Evolutionary conservation across 2,888 invertebrate genomes (phyloP), one percentile per base, ranked within the genome.

Genomic region (Biston stratarius): DNA sequence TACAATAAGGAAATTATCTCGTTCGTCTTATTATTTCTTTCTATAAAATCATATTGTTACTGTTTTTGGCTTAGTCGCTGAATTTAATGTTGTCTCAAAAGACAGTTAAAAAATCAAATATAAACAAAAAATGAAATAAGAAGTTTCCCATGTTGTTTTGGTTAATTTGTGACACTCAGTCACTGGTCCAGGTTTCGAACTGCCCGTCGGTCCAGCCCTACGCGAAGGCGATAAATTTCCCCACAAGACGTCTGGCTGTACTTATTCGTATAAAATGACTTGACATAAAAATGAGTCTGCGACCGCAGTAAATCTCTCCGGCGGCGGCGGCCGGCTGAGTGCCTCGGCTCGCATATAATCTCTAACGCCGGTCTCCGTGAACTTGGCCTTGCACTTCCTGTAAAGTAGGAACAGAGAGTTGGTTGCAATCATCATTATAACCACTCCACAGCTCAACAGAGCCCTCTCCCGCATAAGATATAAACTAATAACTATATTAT

Each of bases 261-360:
- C 55, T 55, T 53, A 53, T 53, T 52, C 66, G 57, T 61, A 65
- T 72, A 64, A 69, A 67, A 69, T 69, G 67, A 61, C 59, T 69
- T 62, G 67, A 69, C 69, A 71, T 71, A 71, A 71, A 68, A 69
- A 59, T 56, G 58, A 56, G 67, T 66, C 67, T 68, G 70, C 49
- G 67, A 57, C 66, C 64, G 70, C 61, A 68, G 67, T 72, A 70
- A 72, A 72, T 70, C 69, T 67, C 70, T 24, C 24, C 24, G 24
- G 24, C 24, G 24, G 24, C 24, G 24, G n/a, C 64, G 59, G 58
- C 61, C 62, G 61, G 62, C 63, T 68, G 62, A 70, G 66, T 68
- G 72, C 66, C 64, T 44, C 59, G 52, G 59, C 60, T 69, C 65
- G 47, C 56, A 71, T 71, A 64, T 71, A 68, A 71, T 55, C n/a